phyloP scores from a whole-genome alignment of 2,113 vertebrate genomes.

The Thamnophis sirtalis region DNA sequence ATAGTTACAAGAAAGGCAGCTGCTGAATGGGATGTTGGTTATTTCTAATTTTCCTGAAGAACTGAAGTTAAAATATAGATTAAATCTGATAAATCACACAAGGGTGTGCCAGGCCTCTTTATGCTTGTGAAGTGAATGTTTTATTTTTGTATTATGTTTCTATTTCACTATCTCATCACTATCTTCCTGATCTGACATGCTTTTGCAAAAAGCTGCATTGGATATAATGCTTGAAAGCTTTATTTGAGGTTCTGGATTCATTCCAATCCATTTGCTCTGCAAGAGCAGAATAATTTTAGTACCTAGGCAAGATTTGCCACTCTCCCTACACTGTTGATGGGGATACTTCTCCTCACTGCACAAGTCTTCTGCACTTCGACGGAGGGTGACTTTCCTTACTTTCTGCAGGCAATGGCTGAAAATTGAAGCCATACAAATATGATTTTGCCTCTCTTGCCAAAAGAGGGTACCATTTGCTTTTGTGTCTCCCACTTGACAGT shows the following conservation, averaged over 20 bases:
- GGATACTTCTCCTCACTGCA: not conserved
- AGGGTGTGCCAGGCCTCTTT: not conserved
- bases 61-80: not conserved
- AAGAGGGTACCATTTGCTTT: not conserved
- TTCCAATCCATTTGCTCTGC: not conserved
- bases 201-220: not conserved
- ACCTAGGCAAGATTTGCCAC: not conserved
- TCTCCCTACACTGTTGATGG: not conserved
- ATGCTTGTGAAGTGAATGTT: not conserved
- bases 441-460: not conserved
- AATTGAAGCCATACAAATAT: not conserved
- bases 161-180: not conserved
- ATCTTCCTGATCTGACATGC: not conserved
- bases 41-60: not conserved
- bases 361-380: not conserved
- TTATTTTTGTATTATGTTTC: conserved; percentile 1
- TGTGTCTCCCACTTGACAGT: not conserved
- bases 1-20: conserved; percentile 15
- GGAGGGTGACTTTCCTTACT: not conserved
- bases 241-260: not conserved
- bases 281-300: not conserved
- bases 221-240: not conserved
- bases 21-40: not conserved
- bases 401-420: not conserved
- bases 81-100: not conserved